A percentile compares a stretch with the other conserved stretches of the same genome.
Evolutionary conservation across 2,888 invertebrate genomes (phyloP).

Genomic region (Neoitamus cyanurus): DNA sequence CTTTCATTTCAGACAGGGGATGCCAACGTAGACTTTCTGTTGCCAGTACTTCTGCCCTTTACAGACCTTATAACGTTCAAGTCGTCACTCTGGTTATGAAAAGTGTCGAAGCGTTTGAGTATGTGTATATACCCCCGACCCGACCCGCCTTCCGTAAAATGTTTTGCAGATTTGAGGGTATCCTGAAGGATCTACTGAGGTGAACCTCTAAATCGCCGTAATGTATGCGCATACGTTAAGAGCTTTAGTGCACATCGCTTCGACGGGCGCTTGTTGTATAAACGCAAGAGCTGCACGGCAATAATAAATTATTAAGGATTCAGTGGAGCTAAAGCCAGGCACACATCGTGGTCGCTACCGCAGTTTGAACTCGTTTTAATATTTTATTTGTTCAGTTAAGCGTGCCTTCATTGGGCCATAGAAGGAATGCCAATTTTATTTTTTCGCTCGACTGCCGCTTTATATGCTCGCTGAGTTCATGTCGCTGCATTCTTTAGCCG

Average conservation of each 20-base stretch:
- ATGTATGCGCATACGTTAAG: slow-evolving; percentile 40
- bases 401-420: neutral
- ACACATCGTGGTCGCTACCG: neutral
- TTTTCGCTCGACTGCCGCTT: neutral
- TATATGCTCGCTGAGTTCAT: neutral
- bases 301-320: neutral
- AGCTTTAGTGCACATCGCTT: neutral
- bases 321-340: neutral
- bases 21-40: neutral
- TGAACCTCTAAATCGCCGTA: neutral
- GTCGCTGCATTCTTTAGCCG: neutral
- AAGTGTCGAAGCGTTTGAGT: neutral
- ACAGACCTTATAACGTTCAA: neutral
- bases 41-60: neutral
- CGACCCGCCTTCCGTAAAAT: neutral
- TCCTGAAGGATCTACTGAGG: neutral
- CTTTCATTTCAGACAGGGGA: no score
- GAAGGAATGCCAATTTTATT: neutral
- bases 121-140: neutral
- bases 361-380: neutral
- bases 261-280: neutral
- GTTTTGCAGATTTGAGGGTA: neutral
- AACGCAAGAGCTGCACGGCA: neutral
- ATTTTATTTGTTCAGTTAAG: neutral
- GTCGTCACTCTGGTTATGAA: neutral